These are phyloP conservation scores for Elanus axillaris DNA, from an alignment of 2,113 vertebrate genomes.

Conservation along the genomic window DNA sequence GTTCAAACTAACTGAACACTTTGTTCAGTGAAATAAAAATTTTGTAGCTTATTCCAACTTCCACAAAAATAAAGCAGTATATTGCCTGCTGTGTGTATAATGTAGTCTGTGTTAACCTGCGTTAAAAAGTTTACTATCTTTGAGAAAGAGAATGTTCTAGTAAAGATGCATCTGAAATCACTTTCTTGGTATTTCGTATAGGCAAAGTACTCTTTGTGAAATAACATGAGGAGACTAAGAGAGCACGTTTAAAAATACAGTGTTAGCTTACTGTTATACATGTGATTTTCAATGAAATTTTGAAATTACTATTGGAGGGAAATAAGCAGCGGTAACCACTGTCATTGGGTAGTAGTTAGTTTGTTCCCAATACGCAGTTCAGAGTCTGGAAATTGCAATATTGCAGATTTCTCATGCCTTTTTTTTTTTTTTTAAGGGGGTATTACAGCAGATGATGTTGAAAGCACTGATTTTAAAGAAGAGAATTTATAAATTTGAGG, in stretches of 20 bases:
- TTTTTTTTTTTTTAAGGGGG: neutral
- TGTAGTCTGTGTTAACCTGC: neutral
- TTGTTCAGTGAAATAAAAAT: neutral
- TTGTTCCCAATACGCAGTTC: neutral
- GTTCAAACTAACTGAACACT: neutral
- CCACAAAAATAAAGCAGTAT: neutral
- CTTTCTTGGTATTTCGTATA: neutral
- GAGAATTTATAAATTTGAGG: neutral
- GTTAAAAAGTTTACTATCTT: neutral
- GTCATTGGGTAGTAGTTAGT: neutral
- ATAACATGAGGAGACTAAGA: neutral
- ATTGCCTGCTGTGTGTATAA: neutral
- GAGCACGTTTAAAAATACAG: neutral
- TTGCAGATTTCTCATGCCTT: neutral
- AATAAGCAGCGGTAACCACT: neutral
- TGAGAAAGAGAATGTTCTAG: neutral
- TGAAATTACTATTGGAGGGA: neutral
- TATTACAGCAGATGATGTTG: neutral
- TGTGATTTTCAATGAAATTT: neutral
- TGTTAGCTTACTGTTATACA: neutral
- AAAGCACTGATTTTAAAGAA: neutral
- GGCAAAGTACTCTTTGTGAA: neutral
- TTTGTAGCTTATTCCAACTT: neutral
- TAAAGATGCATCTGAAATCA: neutral
- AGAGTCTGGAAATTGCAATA: neutral